Evolutionary conservation across 2,113 vertebrate species (phyloP), one percentile per base, ranked within the genome.

Genomic region (Prolemur simus): DNA sequence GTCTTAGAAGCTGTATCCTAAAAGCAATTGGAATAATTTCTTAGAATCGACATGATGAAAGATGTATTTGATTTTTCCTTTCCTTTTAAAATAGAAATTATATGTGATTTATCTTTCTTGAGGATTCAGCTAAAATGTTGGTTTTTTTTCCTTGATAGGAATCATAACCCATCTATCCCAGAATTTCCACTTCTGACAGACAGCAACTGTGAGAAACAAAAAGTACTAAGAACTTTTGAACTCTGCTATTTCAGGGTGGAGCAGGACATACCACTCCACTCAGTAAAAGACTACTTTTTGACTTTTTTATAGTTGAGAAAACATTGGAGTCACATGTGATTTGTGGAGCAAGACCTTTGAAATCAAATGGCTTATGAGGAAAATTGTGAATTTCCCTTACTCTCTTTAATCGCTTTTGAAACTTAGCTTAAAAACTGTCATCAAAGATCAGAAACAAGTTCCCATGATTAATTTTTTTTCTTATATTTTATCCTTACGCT

Each of bases 191-290:
- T 73, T 64, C 76, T 54, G 77, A 74, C 45, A 83, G 71, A 37
- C 7, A 95, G 63, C 52, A 37, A 39, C 37, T 2, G 3, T 64
- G 83, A 91, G 73, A 93, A 81, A 87, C 42, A 45, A 37, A 85
- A 95, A 96, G 47, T 34, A 21, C 52, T 56, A 54, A 89, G 71
- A 86, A 89, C 58, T 6, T 68, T 47, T 90, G 90, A 91, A 85
- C 86, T 68, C 73, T 56, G 52, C 82, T 80, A 8, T 80, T 83
- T 89, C 34, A 88, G 90, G 87, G 87, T 89, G 78, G 82, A 49
- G 56, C 71, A 37, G 83, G 45, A 91, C 37, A 63, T 83, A 54
- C 60, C 34, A 27, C 49, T 80, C 64, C 56, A 32, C 37, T 69
- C 56, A 42, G 82, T 29, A 64, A 54, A 86, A 73, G 71, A 86